Evolutionary conservation across 2,113 vertebrate genomes (phyloP).

Genomic region (Grammatotria lemairii): DNA sequence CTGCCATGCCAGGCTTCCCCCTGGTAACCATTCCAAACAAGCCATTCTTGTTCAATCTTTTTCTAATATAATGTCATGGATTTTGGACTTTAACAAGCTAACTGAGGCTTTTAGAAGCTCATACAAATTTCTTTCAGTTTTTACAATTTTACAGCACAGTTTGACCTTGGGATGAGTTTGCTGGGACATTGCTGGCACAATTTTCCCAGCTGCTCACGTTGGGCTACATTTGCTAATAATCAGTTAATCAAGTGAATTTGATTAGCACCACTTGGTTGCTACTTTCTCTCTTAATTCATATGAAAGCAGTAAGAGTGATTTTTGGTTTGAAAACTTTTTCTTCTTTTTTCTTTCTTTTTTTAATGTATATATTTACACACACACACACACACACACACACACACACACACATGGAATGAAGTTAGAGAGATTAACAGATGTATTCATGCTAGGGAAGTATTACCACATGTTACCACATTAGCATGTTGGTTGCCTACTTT

Average conservation of each 20-base stretch:
- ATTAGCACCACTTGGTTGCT: neutral
- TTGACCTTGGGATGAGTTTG: neutral
- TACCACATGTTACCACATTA: neutral
- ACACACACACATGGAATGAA: neutral
- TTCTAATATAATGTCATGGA: neutral
- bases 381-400: neutral
- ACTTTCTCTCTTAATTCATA: neutral
- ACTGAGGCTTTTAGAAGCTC: neutral
- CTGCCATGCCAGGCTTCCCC: neutral
- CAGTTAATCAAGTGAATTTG: neutral
- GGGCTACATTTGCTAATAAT: neutral
- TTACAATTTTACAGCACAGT: neutral
- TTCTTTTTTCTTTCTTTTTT: neutral
- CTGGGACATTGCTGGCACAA: neutral
- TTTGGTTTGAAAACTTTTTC: neutral
- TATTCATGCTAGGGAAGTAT: neutral
- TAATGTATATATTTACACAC: neutral
- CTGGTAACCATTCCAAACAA: neutral
- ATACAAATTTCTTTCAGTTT: neutral
- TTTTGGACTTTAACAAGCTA: neutral
- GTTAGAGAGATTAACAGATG: fast-evolving
- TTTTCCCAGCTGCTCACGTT: neutral
- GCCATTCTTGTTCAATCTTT: neutral
- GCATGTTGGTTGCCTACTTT: neutral
- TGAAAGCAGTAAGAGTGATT: fast-evolving